phyloP scores from a whole-genome alignment of 2,888 invertebrate genomes.

The Lysandra bellargus region DNA sequence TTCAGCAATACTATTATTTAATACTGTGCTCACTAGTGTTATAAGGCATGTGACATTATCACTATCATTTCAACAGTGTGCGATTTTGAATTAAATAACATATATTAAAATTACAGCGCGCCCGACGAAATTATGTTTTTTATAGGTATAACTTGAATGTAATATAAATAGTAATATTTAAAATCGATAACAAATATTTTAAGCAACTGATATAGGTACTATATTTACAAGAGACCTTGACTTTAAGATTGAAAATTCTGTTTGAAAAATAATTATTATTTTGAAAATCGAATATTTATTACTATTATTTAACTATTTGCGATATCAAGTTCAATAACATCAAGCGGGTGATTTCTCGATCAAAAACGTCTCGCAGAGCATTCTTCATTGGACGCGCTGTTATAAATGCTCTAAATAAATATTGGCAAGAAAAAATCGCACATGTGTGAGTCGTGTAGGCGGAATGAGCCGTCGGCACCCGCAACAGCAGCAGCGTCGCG shows the following conservation, averaged over 20 bases:
- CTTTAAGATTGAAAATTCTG: not conserved
- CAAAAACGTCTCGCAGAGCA: not conserved
- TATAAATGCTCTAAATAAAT: constrained; percentile 7
- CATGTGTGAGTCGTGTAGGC: not conserved
- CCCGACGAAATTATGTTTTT: not conserved
- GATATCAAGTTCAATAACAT: not conserved
- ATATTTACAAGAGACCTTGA: not conserved
- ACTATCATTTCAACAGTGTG: constrained; percentile 8
- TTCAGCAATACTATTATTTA: constrained; percentile 34
- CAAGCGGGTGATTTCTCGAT: not conserved
- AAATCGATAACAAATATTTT: not conserved
- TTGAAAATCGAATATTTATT: not conserved
- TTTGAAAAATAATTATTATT: not conserved
- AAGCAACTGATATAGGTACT: not conserved
- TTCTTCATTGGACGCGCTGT: not conserved
- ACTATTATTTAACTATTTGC: no score
- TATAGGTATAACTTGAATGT: no score
- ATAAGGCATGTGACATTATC: constrained; percentile 27
- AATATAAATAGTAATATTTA: not conserved
- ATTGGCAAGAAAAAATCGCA: constrained; percentile 23
- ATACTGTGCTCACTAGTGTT: constrained; percentile 29
- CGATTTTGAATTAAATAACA: constrained; percentile 6
- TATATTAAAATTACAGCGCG: not conserved
- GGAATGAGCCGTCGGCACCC: not conserved
- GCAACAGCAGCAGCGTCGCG: not conserved